Base-by-base conservation (phyloP, 1,140 invertebrate genomes). In the Episyrphus balteatus region DNA sequence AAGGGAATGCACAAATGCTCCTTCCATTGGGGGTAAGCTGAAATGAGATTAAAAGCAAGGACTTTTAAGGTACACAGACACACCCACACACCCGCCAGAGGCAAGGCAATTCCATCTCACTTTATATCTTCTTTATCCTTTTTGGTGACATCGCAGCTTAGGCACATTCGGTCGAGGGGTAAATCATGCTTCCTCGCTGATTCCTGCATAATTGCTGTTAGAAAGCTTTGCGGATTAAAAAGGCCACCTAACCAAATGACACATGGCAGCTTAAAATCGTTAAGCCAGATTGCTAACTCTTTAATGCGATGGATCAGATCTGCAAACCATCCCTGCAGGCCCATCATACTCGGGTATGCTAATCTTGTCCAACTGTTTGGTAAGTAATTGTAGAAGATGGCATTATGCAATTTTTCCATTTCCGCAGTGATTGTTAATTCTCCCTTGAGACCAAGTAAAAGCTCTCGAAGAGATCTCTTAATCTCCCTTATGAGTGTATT, bases 191-290 rank as follows among this genome's bases (percentile, higher is more conserved):
- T 94, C n/a, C 92, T 73, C 1, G 92, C 92, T 42, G 91, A 94
- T 69, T 88, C 89, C 71, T 97, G 93, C 92, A 96, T 97, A 58
- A 97, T 94, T 43, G 93, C 92, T 1, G 92, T 98, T 19, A 98
- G 73, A 68, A 98, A 94, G 31, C 91, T 94, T 69, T 97, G 93
- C 0, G 93, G 93, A 72, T 96, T 97, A 73, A 97, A 97, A 59
- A 97, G 90, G 8, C 92, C 92, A 8, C 84, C 88, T 39, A 97
- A 71, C 92, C 93, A 97, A 32, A 96, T 83, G 6, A 89, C 80
- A 2, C 86, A 70, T 1, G 92, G 92, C 33, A 92, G 70, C 51
- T 77, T 78, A 63, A 90, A 91, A 65, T 91, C 87, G 1, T 75
- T 69, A 6, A 80, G 77, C 89, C 88, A 93, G 30, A 72, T 75